Evolutionary conservation across 2,888 invertebrate genomes (phyloP), one percentile per base, ranked within the genome.

Genomic region (Stratiomys singularior): DNA sequence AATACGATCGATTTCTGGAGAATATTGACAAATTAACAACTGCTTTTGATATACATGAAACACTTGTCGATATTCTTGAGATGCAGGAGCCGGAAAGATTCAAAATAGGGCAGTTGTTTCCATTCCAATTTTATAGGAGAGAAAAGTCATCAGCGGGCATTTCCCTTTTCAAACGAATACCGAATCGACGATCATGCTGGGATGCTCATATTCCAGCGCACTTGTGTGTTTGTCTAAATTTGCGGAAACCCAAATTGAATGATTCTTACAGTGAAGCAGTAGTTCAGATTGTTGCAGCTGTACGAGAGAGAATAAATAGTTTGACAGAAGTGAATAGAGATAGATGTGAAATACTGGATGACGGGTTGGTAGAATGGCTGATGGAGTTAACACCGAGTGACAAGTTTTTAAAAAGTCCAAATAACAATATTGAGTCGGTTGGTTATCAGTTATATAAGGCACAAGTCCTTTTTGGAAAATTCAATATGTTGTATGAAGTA

Each of bases 1-100:
- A 90, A 1, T 89, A 90, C 76, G 85, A 85, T 0, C 91, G 91
- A 81, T 88, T 92, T 80, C 84, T 88, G 27, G 85, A 83, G 1
- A 96, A 96, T 83, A 87, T 90, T 0, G 86, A 90, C 18, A 89
- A 90, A 4, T 87, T 96, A 46, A 91, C 92, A 0, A 93, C 94
- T 0, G 96, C 96, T 0, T 96, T 95, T 83, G 96, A 97, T 84
- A 89, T 96, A 44, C 90, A 96, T 84, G 90, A 91, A 44, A 95
- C 94, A 0, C 86, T 96, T 11, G 85, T 91, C 79, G 91, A 91
- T 81, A 89, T 93, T 63, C 21, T 81, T 15, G 13, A 74, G n/a
- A 18, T 72, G 76, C 60, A 69, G 78, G 15, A 77, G 76, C 64
- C 28, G 15, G 28, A 11, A 9, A 9, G 4, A 4, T 4, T 23